These are phyloP conservation scores for Tetranychus urticae DNA, from an alignment of 1,140 invertebrate genomes.

Conservation along the genomic window DNA sequence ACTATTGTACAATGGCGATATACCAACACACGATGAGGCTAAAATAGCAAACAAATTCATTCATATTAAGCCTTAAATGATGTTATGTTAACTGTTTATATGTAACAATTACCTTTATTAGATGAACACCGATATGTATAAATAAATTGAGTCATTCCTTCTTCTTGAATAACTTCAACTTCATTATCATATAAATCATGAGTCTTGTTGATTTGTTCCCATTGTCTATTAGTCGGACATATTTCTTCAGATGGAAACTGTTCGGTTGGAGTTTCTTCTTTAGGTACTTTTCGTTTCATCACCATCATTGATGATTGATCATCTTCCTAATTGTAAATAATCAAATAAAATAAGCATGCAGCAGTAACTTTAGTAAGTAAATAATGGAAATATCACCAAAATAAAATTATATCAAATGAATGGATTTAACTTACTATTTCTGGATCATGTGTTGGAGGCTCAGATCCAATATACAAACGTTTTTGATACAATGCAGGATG, in stretches of 20 bases:
- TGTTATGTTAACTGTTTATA: too few relatives aligned
- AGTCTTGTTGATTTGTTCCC: conserved; percentile 14
- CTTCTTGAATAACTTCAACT: conserved; percentile 13
- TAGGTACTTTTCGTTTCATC: not conserved
- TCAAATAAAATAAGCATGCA: too few relatives aligned
- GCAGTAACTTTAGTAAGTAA: too few relatives aligned
- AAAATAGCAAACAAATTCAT: not conserved
- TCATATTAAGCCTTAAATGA: not conserved
- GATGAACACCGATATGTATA: conserved; percentile 13
- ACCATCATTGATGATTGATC: not conserved
- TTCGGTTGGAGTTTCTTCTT: not conserved
- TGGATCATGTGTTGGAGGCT: conserved; percentile 10
- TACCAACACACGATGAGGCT: conserved; percentile 9
- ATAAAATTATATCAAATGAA: too few relatives aligned
- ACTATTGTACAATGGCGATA: conserved; percentile 9
- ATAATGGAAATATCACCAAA: too few relatives aligned
- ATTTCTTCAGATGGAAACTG: conserved; percentile 14
- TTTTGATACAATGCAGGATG: conserved; percentile 14
- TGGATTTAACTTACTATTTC: not conserved
- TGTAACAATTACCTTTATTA: not conserved
- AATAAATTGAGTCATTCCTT: conserved; percentile 12
- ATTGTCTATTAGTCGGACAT: conserved; percentile 12
- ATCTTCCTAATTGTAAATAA: not conserved
- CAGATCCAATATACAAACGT: conserved; percentile 13
- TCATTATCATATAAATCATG: conserved; percentile 14